Base-by-base conservation (phyloP, 2,113 vertebrate species). In the Lampris megalopsis region DNA sequence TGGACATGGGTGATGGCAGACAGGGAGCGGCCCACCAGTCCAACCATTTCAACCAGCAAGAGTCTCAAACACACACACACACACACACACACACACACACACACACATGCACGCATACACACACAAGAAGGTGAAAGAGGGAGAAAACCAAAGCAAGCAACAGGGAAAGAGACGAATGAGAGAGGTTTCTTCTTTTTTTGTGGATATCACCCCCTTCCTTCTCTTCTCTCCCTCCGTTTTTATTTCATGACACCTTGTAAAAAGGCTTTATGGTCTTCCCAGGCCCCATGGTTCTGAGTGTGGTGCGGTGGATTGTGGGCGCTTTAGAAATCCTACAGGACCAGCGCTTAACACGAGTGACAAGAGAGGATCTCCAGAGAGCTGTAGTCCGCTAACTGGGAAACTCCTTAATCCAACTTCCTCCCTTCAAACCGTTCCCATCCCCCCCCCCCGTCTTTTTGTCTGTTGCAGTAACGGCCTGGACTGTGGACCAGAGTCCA, bases 171-270 rank as follows among this genome's bases (percentile, higher is more conserved):
- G 73, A 45, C 40, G 78, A 84, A 81, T 67, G 45, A 63, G 63
- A 69, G 69, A 59, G 73, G 65, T 80, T 76, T 74, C 40, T 56
- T 76, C 58, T 58, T 58, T 64, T 63, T 41, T 47, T 53, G 11
- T 63, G 36, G 1, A 78, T 82, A 68, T 73, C 71, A 59, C 68
- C 71, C 72, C 62, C 57, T 66, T 79, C 80, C 76, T 69, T 80
- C 68, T 88, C 80, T 77, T 81, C 71, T 76, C 80, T 86, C 73
- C 66, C 77, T 77, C 59, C 3, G 60, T 84, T 91, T 90, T 90
- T 86, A 93, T 91, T 86, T 90, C 82, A 84, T 91, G 87, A 90
- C 92, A 92, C 91, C 90, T 94, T 93, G 89, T 93, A 93, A 94
- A 93, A 90, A 52, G 60, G 52, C 84, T 92, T 92, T 92, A 94